Evolutionary conservation across 2,888 invertebrate genomes (phyloP).

Genomic region (Malachius bipustulatus): DNA sequence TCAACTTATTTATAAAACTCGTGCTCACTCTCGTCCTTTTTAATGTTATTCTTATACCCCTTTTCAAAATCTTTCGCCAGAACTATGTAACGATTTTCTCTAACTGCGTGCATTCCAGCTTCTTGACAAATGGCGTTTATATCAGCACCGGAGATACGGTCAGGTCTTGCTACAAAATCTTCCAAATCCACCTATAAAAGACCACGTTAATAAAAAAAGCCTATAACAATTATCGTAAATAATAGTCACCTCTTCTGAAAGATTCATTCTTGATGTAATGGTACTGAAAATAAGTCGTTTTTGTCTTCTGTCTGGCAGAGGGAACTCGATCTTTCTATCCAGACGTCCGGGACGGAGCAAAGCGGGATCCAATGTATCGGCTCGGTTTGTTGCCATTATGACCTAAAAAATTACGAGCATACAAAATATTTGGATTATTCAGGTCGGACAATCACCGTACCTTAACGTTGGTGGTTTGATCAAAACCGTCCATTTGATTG

Average conservation of each 20-base stretch:
- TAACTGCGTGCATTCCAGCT: slow-evolving; percentile 99
- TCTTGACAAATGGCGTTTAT: slow-evolving; percentile 99
- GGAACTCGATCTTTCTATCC: slow-evolving; percentile 98
- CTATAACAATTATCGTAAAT: too few species aligned
- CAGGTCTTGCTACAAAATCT: slow-evolving; percentile 96
- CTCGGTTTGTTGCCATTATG: slow-evolving; percentile 94
- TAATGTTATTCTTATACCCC: slow-evolving; percentile 98
- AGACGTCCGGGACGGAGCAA: slow-evolving; percentile 87
- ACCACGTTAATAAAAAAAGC: too few species aligned
- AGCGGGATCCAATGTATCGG: slow-evolving; percentile 98
- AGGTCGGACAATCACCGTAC: slow-evolving; percentile 35
- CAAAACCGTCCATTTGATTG: slow-evolving; percentile 99
- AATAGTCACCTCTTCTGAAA: slow-evolving; percentile 69
- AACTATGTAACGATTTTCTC: slow-evolving; percentile 98
- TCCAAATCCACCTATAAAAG: slow-evolving; percentile 73
- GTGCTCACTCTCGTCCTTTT: slow-evolving; percentile 98
- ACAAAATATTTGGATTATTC: slow-evolving; percentile 1
- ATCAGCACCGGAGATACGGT: slow-evolving; percentile 97
- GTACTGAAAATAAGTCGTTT: slow-evolving; percentile 97
- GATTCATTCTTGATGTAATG: slow-evolving; percentile 92
- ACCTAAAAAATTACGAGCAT: slow-evolving; percentile 36
- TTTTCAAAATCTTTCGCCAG: slow-evolving; percentile 99
- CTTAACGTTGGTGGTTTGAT: slow-evolving; percentile 99
- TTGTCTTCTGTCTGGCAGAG: slow-evolving; percentile 80
- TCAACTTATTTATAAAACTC: slow-evolving; percentile 92